A percentile compares a stretch with the other conserved stretches of the same genome.
phyloP scores from a whole-genome alignment of 1,140 invertebrate genomes.

The Prorops nasuta region DNA sequence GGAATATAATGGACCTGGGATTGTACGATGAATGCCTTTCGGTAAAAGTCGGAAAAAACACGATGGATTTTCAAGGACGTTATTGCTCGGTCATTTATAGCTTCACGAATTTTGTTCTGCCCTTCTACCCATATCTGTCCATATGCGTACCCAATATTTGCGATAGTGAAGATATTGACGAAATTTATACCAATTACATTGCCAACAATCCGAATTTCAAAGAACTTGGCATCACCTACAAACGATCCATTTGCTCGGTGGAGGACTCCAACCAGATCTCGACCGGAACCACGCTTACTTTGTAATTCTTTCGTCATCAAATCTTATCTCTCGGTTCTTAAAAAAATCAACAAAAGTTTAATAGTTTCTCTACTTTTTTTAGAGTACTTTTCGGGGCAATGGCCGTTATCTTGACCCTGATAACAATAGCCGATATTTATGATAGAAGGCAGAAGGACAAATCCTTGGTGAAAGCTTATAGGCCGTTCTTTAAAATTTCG shows the following conservation, averaged over 20 bases:
- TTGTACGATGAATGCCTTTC: conserved; percentile 30
- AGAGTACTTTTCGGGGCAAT: too few relatives aligned
- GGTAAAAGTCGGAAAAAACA: background rate
- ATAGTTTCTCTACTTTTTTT: too few relatives aligned
- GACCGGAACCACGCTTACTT: too few relatives aligned
- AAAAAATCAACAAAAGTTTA: too few relatives aligned
- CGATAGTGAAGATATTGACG: background rate
- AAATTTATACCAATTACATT: background rate
- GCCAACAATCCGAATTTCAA: background rate
- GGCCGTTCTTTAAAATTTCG: background rate
- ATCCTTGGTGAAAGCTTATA: background rate
- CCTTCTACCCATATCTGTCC: background rate
- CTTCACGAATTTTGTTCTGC: background rate
- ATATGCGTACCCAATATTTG: background rate
- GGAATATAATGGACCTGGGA: conserved; percentile 27
- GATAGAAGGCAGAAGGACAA: background rate
- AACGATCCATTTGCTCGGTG: background rate
- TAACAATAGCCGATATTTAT: background rate
- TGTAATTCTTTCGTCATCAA: too few relatives aligned
- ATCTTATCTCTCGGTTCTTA: too few relatives aligned
- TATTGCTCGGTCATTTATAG: background rate
- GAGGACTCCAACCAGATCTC: too few relatives aligned
- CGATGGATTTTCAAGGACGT: background rate
- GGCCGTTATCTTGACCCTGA: background rate
- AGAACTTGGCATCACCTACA: background rate